Evolutionary conservation across 2,797 vertebrate genomes (phyloP), one percentile per base, ranked within the genome.

Genomic region (Labroides dimidiatus): DNA sequence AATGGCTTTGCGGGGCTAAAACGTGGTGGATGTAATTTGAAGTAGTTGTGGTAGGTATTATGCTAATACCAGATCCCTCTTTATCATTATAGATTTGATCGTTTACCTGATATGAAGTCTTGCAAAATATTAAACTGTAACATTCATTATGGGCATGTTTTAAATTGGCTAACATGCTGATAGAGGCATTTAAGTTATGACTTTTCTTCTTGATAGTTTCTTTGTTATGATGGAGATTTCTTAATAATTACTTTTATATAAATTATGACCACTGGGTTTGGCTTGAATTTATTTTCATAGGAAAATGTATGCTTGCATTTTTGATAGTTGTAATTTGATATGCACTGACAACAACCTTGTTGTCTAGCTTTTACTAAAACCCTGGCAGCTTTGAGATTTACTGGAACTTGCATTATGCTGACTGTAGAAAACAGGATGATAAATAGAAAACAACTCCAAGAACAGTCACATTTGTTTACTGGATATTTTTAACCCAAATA

Each of bases 11-110:
- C 17, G 49, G 63, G 72, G 37, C 59, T 81, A 65, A 80, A 78
- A 80, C 81, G 79, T 69, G 80, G 61, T 68, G 37, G 56, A 84
- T 84, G 78, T 72, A 67, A 87, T 90, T 82, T 88, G 57, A 87
- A 88, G 87, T 80, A 82, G 75, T 78, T 88, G 54, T 75, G 67
- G 78, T 84, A 51, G 82, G 74, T 65, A 89, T 87, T 87, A 90
- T 90, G 83, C 48, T 86, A 89, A 89, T 87, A 77, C 70, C 72
- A 78, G 45, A 67, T 62, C 69, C 66, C 58, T 81, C 54, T 42
- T 65, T 71, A 76, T 77, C 48, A 52, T 78, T 81, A 84, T 81
- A 82, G 78, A 88, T 90, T 81, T 66, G 59, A 82, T 72, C 4
- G 33, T 86, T 84, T 75, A 82, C 55, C 54, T 69, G 70, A 84